Percentiles rank a stretch among this genome's conserved stretches.
These are phyloP conservation scores for Trissolcus brochymenae DNA, from an alignment of 2,888 invertebrate species.

Conservation along the genomic window DNA sequence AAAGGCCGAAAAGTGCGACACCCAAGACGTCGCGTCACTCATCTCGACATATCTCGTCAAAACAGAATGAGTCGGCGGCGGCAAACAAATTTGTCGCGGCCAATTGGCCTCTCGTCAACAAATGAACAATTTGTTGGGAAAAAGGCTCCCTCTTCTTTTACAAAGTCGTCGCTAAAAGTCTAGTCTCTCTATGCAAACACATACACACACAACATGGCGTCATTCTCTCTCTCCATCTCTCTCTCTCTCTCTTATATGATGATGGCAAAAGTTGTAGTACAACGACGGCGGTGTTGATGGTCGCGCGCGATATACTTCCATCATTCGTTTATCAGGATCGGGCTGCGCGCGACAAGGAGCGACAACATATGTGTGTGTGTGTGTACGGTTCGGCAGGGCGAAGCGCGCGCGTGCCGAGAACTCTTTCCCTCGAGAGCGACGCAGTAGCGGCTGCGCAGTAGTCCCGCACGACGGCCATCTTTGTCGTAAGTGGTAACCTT, in stretches of 20 bases:
- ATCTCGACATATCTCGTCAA: constrained; percentile 8
- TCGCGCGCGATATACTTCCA: constrained; percentile 27
- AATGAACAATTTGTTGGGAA: no score
- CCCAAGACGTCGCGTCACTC: constrained; percentile 1
- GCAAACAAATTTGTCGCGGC: background rate
- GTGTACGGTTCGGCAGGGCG: constrained; percentile 19
- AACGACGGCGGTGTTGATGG: constrained; percentile 14
- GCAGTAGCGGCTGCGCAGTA: constrained; percentile 66
- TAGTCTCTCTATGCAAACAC: no score
- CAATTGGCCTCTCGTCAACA: no score
- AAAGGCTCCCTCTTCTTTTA: no score
- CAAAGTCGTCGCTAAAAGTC: no score
- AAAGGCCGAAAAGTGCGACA: background rate
- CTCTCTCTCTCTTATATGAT: background rate
- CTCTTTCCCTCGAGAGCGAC: constrained; percentile 62
- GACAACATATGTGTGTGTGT: constrained; percentile 6
- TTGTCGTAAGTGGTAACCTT: constrained; percentile 76
- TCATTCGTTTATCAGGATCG: constrained; percentile 32
- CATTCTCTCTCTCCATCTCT: no score
- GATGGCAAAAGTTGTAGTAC: constrained; percentile 28
- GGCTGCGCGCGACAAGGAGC: constrained; percentile 17
- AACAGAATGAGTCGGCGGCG: constrained; percentile 3
- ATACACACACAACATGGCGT: no score
- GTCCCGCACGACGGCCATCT: constrained; percentile 70
- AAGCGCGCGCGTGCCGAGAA: constrained; percentile 49